These are phyloP conservation scores for Chironomus riparius DNA, from an alignment of 2,888 invertebrate genomes.

Conservation along the genomic window DNA sequence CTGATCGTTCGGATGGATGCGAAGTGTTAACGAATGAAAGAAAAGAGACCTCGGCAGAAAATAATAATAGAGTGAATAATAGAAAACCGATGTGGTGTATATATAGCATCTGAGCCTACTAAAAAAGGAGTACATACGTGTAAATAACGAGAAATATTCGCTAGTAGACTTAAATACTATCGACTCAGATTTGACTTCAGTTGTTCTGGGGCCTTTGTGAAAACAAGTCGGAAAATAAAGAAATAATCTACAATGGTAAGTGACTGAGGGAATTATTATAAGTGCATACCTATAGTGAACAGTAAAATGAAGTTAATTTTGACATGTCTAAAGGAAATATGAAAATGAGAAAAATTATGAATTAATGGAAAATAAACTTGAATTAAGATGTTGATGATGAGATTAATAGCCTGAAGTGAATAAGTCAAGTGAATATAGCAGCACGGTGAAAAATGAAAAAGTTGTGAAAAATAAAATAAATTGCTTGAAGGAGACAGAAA, in stretches of 20 bases:
- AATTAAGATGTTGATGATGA: too few species aligned
- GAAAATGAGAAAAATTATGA: neutral
- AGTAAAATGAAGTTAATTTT: too few species aligned
- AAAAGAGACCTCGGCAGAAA: neutral
- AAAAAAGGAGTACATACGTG: conserved; percentile 24
- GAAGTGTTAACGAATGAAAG: neutral
- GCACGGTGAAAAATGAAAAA: too few species aligned
- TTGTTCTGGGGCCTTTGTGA: conserved; percentile 44
- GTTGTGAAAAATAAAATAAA: too few species aligned
- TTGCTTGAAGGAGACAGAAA: too few species aligned
- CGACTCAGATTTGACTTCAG: conserved; percentile 33
- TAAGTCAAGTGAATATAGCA: too few species aligned
- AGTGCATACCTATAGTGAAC: too few species aligned
- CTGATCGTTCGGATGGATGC: neutral
- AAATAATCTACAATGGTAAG: conserved; percentile 42
- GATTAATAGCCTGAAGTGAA: too few species aligned
- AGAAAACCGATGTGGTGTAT: conserved; percentile 21
- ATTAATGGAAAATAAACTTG: neutral
- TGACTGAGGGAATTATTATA: neutral
- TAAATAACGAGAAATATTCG: neutral
- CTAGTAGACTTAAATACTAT: conserved; percentile 23
- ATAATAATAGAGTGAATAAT: conserved; percentile 27
- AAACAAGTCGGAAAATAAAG: conserved; percentile 35
- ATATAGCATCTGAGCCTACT: conserved; percentile 27
- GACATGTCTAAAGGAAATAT: neutral